Base-by-base conservation (phyloP, 2,888 invertebrate genomes). In the Plebejus melissa region DNA sequence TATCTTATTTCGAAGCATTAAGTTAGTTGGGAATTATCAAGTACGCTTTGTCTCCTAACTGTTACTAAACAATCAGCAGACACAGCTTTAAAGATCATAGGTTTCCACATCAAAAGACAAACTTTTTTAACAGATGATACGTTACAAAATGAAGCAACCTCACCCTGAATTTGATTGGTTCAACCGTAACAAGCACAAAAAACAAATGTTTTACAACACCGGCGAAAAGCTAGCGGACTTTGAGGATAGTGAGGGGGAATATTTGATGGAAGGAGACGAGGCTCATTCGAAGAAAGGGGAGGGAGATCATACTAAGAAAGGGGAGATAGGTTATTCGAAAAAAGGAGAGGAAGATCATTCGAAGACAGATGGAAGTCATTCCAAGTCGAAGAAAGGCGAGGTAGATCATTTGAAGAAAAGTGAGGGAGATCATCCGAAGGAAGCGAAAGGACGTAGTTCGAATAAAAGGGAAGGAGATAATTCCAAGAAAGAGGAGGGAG, bases 81-180 rank as follows among this genome's bases (percentile, higher is more conserved):
- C 22, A 57, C 1, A 57, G 38, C 38, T 5, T n/a, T 57, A 57
- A 6, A 57, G 57, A 4, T n/a, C 6, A 4, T 57, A 57, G 6
- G n/a, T n/a, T 57, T 57, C n/a, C 58, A 46, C 5, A 6, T 4
- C 28, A 9, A 60, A 60, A 28, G 9, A 28, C 41, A 46, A 22
- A 71, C 4, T 71, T 22, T 11, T 46, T 13, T 38, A 28, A 32
- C 78, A 93, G 93, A 89, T 92, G 87, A 92, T 92, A 77, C 87
- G 91, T 2, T 93, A 92, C 79, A 89, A 90, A 22, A 93, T 93
- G 92, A 87, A 88, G 28, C 91, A 92, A 74, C 87, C 90, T 1
- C 89, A 89, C 36, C 92, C 93, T 0, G 90, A 93, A 79, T 91
- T 90, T 70, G 87, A 92, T 81, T 93, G 93, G 93, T 93, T 93